Evolutionary conservation across 2,888 invertebrate genomes (phyloP), one percentile per base, ranked within the genome.

Genomic region (Choreutis nemorana): DNA sequence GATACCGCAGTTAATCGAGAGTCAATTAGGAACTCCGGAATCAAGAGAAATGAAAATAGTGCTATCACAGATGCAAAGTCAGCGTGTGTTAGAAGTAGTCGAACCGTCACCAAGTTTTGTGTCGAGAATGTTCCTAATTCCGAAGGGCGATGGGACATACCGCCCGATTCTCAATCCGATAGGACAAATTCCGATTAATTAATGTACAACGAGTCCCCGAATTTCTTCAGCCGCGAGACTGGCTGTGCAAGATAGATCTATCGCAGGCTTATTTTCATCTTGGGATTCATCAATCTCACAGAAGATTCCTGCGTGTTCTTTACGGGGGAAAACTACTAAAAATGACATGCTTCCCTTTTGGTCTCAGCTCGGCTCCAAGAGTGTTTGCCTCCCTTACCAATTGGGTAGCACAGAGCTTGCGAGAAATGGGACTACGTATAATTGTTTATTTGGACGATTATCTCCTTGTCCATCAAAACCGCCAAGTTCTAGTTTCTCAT

Each of bases 261-360:
- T 14, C 26, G 7, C 26, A 26, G 14, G 26, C 26, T 6, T 26
- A 23, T 8, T 18, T 18, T 7, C 18, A 18, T 5, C 5, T 18
- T 8, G 7, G 21, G 24, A 4, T 24, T 24, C 7, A 14, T 2
- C 6, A 11, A 14, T 3, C 20, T 1, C 44, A 44, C 28, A 28
- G 42, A 14, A 10, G 28, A 0, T 45, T 37, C 11, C 33, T 44
- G 1, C 33, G 36, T 1, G 23, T 44, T 1, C 13, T 33, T 8
- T 39, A 39, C 31, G 11, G 30, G 3, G 14, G 30, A 3, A 12
- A 33, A 23, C 12, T 44, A 5, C 16, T 32, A 2, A 22, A 40
- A 36, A 40, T 41, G 35, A 35, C 35, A 1, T 42, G 40, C 14
- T 28, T 45, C 5, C 37, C 40, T 6, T 41, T 43, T 31, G 41